Conservation (phyloP, 2,113 vertebrate species). For the Electrona antarctica region DNA sequence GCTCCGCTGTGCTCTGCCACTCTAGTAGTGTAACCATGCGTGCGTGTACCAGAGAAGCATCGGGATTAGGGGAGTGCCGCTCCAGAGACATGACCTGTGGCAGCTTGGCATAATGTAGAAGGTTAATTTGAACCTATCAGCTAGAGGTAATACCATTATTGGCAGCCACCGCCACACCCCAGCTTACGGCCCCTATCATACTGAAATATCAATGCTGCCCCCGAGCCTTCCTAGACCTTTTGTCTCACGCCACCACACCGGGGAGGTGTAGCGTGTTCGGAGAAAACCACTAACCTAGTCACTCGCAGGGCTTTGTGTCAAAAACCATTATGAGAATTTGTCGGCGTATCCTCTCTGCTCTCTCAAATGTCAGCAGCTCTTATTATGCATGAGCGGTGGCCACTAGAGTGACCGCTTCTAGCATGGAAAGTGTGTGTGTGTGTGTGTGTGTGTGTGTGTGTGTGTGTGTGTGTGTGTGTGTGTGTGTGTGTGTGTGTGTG, state of each 20-base stretch:
- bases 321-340: constrained; percentile 63
- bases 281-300: constrained; percentile 51
- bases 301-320: constrained; percentile 37
- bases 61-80: constrained; percentile 25
- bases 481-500: background rate
- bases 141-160: constrained; percentile 47
- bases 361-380: constrained; percentile 66
- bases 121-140: constrained; percentile 60
- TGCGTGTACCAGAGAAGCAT: constrained; percentile 29
- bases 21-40: constrained; percentile 27
- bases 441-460: background rate
- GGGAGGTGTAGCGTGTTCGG: constrained; percentile 15
- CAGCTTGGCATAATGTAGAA: constrained; percentile 43
- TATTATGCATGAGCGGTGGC: constrained; percentile 66
- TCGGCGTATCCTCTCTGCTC: constrained; percentile 49
- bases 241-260: constrained; percentile 26
- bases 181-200: constrained; percentile 59
- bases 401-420: constrained; percentile 45
- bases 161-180: constrained; percentile 22
- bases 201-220: constrained; percentile 66
- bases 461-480: background rate
- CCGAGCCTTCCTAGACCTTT: constrained; percentile 58
- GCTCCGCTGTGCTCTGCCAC: background rate
- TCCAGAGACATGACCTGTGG: constrained; percentile 51
- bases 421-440: constrained; percentile 23